phyloP scores from a whole-genome alignment of 2,113 vertebrate species.

The Menura novaehollandiae region DNA sequence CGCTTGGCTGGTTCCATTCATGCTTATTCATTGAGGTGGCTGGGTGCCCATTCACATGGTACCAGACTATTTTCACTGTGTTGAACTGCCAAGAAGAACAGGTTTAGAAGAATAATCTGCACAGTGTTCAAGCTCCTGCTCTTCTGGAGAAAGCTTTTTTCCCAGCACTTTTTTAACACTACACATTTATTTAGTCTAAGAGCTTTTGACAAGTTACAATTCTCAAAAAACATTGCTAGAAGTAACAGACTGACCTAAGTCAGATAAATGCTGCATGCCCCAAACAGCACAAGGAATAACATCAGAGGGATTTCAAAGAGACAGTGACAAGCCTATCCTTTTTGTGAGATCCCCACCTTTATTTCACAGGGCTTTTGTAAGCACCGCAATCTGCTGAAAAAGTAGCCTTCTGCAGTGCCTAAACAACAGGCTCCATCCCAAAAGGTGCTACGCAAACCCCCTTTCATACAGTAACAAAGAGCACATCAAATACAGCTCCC shows the following conservation, averaged over 20 bases:
- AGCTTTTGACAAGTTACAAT: background rate
- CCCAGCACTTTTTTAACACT: background rate
- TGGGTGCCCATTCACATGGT: slow-evolving; percentile 18
- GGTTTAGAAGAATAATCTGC: slow-evolving; percentile 36
- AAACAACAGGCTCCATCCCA: background rate
- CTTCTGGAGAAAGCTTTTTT: background rate
- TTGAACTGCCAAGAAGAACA: slow-evolving; percentile 32
- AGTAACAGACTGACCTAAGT: background rate
- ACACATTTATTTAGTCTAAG: background rate
- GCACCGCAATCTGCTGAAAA: background rate
- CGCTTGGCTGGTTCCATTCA: slow-evolving; percentile 54
- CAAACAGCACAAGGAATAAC: background rate
- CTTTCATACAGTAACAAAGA: background rate
- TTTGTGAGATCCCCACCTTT: background rate
- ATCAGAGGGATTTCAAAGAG: background rate
- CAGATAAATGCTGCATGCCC: background rate
- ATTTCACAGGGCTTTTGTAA: background rate
- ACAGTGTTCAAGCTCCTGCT: background rate
- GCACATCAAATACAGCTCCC: background rate
- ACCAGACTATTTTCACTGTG: slow-evolving; percentile 1
- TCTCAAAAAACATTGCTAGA: background rate
- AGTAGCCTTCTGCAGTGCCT: background rate
- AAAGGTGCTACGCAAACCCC: background rate
- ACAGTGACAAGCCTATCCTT: background rate
- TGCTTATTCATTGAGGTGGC: slow-evolving; percentile 38